These are phyloP conservation scores for Allolobophora icterica DNA, from an alignment of 2,888 invertebrate genomes.

Conservation along the genomic window DNA sequence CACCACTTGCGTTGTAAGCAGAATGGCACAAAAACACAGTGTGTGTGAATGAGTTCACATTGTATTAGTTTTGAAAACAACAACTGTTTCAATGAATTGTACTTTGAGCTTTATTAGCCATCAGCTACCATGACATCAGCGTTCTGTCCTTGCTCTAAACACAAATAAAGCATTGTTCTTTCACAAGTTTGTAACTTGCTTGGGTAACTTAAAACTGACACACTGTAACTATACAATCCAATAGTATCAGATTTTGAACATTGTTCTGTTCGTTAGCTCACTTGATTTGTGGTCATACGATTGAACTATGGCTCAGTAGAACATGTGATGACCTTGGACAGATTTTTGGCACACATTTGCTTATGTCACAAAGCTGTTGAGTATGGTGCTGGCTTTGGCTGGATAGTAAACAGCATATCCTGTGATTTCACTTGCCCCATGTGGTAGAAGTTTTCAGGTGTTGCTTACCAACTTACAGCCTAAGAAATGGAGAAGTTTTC, in stretches of 20 bases:
- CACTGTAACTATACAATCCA: no score
- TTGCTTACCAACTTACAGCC: neutral
- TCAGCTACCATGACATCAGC: neutral
- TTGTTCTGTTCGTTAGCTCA: neutral
- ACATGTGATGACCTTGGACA: neutral
- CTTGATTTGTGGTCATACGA: neutral
- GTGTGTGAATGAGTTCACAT: no score
- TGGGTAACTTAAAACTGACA: no score
- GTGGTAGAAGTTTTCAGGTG: neutral
- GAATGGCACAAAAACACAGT: no score
- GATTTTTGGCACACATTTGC: neutral
- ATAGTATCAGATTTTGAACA: neutral
- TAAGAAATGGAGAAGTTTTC: neutral
- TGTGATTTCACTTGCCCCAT: neutral
- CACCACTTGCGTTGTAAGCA: no score
- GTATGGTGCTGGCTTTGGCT: neutral
- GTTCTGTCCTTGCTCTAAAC: no score
- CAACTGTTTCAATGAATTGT: neutral
- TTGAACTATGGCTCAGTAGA: neutral
- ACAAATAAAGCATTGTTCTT: no score
- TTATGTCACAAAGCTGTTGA: neutral
- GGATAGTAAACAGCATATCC: no score
- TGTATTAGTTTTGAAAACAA: neutral
- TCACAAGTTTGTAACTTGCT: no score
- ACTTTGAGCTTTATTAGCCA: neutral